Conservation (phyloP, 2,113 vertebrate species). For the Dascyllus trimaculatus region DNA sequence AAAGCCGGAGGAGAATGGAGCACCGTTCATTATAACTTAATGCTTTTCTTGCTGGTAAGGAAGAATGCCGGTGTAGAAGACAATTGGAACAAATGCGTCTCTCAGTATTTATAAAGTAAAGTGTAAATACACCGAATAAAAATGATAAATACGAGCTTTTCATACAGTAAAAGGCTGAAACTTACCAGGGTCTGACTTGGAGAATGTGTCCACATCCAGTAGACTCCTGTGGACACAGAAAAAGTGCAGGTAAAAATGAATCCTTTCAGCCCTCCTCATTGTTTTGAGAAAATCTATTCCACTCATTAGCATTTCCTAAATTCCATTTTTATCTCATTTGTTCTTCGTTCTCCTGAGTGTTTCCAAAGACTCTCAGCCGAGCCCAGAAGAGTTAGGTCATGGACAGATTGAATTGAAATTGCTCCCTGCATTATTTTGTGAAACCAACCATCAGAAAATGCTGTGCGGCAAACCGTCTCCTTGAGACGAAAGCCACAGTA, state of each 20-base stretch:
- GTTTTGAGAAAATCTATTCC: conserved; percentile 8
- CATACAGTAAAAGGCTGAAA: conserved; percentile 31
- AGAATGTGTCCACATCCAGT: conserved; percentile 96
- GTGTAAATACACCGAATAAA: not conserved
- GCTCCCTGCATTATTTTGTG: conserved; percentile 16
- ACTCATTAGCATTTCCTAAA: conserved; percentile 19
- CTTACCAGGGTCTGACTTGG: conserved; percentile 96
- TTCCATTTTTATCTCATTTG: conserved; percentile 14
- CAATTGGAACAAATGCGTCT: not conserved
- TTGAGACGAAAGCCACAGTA: not conserved
- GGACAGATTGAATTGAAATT: conserved; percentile 36
- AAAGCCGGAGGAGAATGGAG: not conserved
- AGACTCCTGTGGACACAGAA: conserved; percentile 87
- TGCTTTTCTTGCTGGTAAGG: not conserved
- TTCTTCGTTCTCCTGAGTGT: conserved; percentile 12
- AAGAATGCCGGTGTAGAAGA: not conserved
- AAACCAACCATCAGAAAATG: not conserved
- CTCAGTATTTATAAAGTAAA: not conserved
- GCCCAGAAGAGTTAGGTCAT: conserved; percentile 20
- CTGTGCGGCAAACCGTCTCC: not conserved
- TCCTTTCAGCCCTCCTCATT: not conserved
- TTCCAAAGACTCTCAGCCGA: conserved; percentile 15
- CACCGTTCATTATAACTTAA: not conserved
- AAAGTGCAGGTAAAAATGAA: conserved; percentile 2
- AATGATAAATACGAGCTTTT: not conserved